Evolutionary conservation across 2,113 vertebrate species (phyloP).

Genomic region (Cheirogaleus medius): DNA sequence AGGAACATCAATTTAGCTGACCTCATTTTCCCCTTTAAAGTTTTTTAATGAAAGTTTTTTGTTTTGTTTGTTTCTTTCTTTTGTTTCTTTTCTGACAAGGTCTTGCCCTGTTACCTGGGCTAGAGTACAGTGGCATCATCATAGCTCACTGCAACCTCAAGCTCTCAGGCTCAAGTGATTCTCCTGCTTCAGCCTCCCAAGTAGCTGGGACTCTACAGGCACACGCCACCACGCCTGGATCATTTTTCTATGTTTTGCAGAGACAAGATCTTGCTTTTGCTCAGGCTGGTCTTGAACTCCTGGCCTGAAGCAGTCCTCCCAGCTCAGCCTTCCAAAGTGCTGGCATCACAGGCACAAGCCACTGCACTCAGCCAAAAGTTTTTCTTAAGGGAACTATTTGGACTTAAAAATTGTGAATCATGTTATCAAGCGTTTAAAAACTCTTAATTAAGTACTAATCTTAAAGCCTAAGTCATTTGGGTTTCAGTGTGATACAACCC

Average conservation of each 20-base stretch:
- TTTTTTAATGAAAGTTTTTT: not conserved
- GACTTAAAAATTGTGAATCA: not conserved
- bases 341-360: not conserved
- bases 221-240: not conserved
- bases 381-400: not conserved
- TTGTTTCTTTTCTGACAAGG: not conserved
- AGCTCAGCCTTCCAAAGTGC: not conserved
- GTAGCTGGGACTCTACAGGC: not conserved
- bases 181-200: not conserved
- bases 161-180: not conserved
- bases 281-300: not conserved
- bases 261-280: too few species aligned
- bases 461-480: not conserved
- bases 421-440: not conserved
- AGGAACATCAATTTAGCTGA: not conserved
- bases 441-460: not conserved
- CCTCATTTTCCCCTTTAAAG: not conserved
- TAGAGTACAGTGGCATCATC: not conserved
- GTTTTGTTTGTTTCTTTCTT: too few species aligned
- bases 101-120: not conserved
- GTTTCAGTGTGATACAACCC: not conserved
- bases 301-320: not conserved
- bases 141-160: not conserved
- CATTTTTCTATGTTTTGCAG: not conserved
- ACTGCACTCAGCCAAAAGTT: not conserved